Conservation (phyloP, 2,888 invertebrate species). For the Drosophila pseudotalamancana region DNA sequence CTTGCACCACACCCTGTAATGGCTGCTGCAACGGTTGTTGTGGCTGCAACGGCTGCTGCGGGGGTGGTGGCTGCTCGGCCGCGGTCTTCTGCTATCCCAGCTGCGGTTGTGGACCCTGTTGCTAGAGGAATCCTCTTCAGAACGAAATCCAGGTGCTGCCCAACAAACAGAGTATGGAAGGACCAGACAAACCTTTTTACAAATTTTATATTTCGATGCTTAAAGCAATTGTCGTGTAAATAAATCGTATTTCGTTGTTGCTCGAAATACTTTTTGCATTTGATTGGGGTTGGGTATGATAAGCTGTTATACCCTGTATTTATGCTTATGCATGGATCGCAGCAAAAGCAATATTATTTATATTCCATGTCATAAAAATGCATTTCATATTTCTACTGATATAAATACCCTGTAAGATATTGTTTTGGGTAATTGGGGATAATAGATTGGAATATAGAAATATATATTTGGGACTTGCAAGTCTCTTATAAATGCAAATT, state of each 20-base stretch:
- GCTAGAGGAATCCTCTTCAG: background rate
- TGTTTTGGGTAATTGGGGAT: too few species aligned
- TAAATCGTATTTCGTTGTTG: background rate
- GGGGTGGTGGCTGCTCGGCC: conserved; percentile 6
- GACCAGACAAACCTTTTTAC: background rate
- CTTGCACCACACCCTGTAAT: conserved; percentile 18
- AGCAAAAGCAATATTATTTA: too few species aligned
- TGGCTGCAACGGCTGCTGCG: conserved; percentile 19
- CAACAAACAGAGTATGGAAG: background rate
- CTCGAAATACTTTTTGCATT: background rate
- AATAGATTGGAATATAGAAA: too few species aligned
- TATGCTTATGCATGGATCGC: too few species aligned
- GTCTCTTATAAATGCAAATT: too few species aligned
- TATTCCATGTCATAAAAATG: too few species aligned
- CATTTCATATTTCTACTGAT: too few species aligned
- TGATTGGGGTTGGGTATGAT: too few species aligned
- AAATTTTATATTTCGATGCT: background rate
- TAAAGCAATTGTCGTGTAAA: background rate
- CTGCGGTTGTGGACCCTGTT: conserved; percentile 4
- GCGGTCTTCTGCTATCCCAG: background rate
- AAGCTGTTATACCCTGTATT: too few species aligned
- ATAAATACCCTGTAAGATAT: too few species aligned
- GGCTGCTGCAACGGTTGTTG: conserved; percentile 22
- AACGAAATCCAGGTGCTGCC: conserved; percentile 1
- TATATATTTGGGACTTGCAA: too few species aligned